These are phyloP conservation scores for Oasisia sp. DNA, from an alignment of 2,888 invertebrate species.

Conservation along the genomic window DNA sequence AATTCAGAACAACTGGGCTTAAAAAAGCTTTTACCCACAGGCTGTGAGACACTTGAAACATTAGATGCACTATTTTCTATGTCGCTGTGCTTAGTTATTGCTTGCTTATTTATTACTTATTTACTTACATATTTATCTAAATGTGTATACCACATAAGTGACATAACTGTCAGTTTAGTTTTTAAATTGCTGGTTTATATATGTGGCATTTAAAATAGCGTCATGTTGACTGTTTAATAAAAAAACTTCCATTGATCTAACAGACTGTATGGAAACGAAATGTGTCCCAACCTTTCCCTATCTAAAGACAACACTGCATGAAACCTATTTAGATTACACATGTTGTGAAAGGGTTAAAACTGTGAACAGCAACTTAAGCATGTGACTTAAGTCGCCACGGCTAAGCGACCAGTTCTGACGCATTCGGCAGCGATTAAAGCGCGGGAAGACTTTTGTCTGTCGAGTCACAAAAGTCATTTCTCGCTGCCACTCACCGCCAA, in stretches of 20 bases:
- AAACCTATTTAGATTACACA: neutral
- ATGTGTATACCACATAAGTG: too few relatives aligned
- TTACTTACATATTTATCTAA: too few relatives aligned
- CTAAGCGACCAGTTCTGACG: neutral
- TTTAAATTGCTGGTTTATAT: too few relatives aligned
- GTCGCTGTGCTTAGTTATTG: too few relatives aligned
- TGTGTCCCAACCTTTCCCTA: neutral
- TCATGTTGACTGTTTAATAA: too few relatives aligned
- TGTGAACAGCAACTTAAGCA: neutral
- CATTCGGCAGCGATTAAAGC: neutral
- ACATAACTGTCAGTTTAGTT: too few relatives aligned
- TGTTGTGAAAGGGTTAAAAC: conserved; percentile 13
- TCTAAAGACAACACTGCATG: neutral
- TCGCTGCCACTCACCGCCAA: conserved; percentile 13
- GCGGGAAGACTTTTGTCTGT: neutral
- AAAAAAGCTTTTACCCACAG: too few relatives aligned
- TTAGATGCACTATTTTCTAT: too few relatives aligned
- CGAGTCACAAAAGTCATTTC: neutral
- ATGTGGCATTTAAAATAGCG: too few relatives aligned
- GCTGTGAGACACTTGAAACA: too few relatives aligned
- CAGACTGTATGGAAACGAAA: neutral
- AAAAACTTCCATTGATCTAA: neutral
- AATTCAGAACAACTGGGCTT: too few relatives aligned
- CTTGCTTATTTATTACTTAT: too few relatives aligned
- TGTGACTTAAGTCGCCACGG: neutral